A percentile compares a stretch with the other conserved stretches of the same genome.
Conservation (phyloP, 2,113 vertebrate genomes). For the Strix aluco region DNA sequence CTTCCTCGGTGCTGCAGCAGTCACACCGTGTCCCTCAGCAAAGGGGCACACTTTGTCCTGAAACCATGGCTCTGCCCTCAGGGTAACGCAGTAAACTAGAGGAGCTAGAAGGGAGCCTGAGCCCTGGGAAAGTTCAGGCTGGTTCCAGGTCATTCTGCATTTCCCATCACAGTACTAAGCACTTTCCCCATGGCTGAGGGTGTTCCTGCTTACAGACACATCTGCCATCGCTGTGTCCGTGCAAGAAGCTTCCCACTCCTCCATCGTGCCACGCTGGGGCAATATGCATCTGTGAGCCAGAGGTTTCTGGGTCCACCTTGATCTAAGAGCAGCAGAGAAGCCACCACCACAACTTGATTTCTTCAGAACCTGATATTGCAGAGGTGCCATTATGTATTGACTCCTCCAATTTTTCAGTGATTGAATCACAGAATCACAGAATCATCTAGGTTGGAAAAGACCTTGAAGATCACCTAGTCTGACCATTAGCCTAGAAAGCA, state of each 20-base stretch:
- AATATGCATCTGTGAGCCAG: background rate
- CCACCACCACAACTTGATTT: too few species aligned
- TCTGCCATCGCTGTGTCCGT: background rate
- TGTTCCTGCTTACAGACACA: background rate
- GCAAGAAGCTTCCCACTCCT: background rate
- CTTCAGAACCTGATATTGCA: too few species aligned
- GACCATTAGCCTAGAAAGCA: too few species aligned
- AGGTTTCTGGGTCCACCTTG: background rate
- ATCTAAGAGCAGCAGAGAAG: background rate
- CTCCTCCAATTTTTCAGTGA: too few species aligned
- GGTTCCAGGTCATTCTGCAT: background rate
- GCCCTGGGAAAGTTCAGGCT: background rate
- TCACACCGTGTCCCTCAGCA: background rate
- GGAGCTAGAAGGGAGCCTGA: background rate
- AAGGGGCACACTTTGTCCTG: background rate
- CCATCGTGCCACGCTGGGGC: too few species aligned
- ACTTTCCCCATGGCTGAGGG: background rate
- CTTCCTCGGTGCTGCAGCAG: background rate
- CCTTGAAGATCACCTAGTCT: too few species aligned
- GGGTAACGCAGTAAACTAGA: too few species aligned
- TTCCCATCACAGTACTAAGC: background rate
- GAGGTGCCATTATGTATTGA: too few species aligned
- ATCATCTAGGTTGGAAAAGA: too few species aligned
- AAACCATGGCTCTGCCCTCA: background rate
- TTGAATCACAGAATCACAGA: too few species aligned